Evolutionary conservation across 2,888 invertebrate species (phyloP).

Genomic region (Rhamphomyia laevipes): DNA sequence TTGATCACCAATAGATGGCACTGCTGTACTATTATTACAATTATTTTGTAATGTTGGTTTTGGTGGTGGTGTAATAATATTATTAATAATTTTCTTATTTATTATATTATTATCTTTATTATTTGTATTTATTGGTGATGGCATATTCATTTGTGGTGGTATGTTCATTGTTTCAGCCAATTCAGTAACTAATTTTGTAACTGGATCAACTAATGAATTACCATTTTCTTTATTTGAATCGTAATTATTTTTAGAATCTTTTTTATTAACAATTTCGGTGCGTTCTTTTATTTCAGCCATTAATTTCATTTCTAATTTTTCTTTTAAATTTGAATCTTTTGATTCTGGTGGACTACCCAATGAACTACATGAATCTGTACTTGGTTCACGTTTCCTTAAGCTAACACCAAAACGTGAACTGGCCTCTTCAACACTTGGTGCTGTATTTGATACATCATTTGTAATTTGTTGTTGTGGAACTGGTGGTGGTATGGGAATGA

Average conservation of each 20-base stretch:
- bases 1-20: conserved; percentile 28
- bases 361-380: conserved; percentile 46
- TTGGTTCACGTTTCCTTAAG: conserved; percentile 52
- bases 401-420: conserved; percentile 61
- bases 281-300: conserved; percentile 76
- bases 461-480: conserved; percentile 25
- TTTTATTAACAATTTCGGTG: conserved; percentile 49
- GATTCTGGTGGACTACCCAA: conserved; percentile 40
- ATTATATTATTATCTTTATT: conserved; percentile 6
- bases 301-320: conserved; percentile 67
- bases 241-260: conserved; percentile 39
- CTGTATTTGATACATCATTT: conserved; percentile 47
- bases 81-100: not conserved
- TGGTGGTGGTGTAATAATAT: conserved; percentile 11
- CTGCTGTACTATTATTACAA: conserved; percentile 14
- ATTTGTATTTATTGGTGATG: conserved; percentile 13
- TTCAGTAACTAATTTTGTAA: conserved; percentile 69
- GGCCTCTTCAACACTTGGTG: conserved; percentile 60
- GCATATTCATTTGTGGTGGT: conserved; percentile 33
- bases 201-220: conserved; percentile 54
- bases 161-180: conserved; percentile 73
- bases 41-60: conserved; percentile 14
- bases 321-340: conserved; percentile 47
- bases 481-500: conserved; percentile 21
- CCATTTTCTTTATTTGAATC: conserved; percentile 23